phyloP scores from a whole-genome alignment of 2,888 invertebrate species.

The Osmoderma eremita region DNA sequence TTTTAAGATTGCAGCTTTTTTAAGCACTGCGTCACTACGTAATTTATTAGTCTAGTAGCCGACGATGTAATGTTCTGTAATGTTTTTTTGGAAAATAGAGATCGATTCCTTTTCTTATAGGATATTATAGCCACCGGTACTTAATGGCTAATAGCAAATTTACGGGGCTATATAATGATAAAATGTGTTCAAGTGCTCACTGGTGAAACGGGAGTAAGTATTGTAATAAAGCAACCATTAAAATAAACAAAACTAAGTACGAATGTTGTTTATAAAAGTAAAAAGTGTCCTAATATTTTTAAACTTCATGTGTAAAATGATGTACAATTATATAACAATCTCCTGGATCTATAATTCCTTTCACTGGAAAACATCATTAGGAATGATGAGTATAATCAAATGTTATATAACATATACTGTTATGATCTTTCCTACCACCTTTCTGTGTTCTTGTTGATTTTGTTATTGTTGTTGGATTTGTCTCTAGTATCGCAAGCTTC shows the following conservation, averaged over 20 bases:
- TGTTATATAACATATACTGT: too few relatives aligned
- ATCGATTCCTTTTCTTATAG: constrained; percentile 33
- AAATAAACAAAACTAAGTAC: background rate
- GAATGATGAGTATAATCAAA: too few relatives aligned
- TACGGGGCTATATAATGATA: background rate
- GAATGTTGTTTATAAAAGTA: background rate
- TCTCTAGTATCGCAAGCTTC: too few relatives aligned
- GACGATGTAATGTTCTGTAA: constrained; percentile 51
- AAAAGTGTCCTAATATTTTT: too few relatives aligned
- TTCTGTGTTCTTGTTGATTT: too few relatives aligned
- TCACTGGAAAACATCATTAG: too few relatives aligned
- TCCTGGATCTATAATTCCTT: too few relatives aligned
- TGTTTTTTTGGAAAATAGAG: constrained; percentile 46
- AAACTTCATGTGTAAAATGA: too few relatives aligned
- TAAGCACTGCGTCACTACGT: constrained; percentile 44
- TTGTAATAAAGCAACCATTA: background rate
- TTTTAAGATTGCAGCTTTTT: constrained; percentile 49
- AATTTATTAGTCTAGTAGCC: constrained; percentile 50
- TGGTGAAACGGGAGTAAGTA: background rate
- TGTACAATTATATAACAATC: too few relatives aligned
- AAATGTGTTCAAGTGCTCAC: constrained; percentile 4
- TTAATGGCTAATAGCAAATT: background rate
- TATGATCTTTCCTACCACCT: too few relatives aligned
- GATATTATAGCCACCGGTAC: background rate
- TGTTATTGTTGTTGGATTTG: too few relatives aligned